These are phyloP conservation scores for Geothlypis trichas DNA, from an alignment of 2,113 vertebrate genomes.

Conservation along the genomic window DNA sequence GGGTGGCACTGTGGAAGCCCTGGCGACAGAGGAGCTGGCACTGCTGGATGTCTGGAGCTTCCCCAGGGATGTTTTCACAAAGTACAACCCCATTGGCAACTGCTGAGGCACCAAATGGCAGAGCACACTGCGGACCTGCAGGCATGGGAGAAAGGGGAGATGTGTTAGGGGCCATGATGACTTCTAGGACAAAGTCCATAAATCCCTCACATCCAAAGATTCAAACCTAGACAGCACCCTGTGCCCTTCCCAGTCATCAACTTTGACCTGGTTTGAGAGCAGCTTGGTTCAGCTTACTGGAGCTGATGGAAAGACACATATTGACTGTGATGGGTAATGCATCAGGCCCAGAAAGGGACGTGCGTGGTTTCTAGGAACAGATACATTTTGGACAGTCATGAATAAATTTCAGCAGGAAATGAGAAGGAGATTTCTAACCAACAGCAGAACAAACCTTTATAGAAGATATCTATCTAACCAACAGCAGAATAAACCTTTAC, in stretches of 20 bases:
- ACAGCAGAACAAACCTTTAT: neutral
- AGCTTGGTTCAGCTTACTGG: neutral
- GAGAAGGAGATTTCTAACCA: neutral
- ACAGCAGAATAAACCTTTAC: neutral
- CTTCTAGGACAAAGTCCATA: neutral
- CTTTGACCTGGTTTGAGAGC: neutral
- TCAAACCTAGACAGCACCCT: neutral
- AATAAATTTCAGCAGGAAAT: slow-evolving; percentile 14
- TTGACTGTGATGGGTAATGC: neutral
- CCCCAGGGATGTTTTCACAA: slow-evolving; percentile 50
- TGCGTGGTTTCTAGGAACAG: neutral
- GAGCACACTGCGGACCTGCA: slow-evolving; percentile 77
- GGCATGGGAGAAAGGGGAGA: neutral
- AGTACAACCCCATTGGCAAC: slow-evolving; percentile 77
- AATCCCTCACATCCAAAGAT: neutral
- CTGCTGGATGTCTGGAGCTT: slow-evolving; percentile 51
- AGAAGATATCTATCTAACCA: neutral
- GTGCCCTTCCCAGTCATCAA: neutral
- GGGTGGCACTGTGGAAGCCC: slow-evolving; percentile 75
- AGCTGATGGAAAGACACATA: neutral
- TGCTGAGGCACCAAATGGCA: slow-evolving; percentile 43
- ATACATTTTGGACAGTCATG: neutral
- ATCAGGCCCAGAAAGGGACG: neutral
- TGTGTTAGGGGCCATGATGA: neutral
- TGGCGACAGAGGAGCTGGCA: slow-evolving; percentile 78